These are phyloP conservation scores for Malurus cyaneus DNA, from an alignment of 2,113 vertebrate genomes.

Conservation along the genomic window DNA sequence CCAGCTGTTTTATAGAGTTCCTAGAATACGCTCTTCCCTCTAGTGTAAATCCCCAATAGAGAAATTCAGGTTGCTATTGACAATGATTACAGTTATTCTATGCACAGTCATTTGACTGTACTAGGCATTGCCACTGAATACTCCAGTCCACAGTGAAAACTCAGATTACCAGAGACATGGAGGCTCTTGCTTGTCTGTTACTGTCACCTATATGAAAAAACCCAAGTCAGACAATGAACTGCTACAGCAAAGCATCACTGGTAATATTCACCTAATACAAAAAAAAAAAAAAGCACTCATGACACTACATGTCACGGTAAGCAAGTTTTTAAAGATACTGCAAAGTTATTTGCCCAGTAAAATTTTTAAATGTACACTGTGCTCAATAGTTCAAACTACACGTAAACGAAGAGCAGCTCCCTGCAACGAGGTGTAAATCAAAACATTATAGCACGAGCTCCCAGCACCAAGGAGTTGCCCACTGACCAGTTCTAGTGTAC, in stretches of 20 bases:
- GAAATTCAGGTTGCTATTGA: constrained; percentile 45
- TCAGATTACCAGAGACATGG: neutral
- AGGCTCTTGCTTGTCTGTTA: constrained; percentile 46
- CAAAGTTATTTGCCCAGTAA: constrained; percentile 24
- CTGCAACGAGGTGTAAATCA: constrained; percentile 49
- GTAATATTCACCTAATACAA: neutral
- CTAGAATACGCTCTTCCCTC: constrained; percentile 53
- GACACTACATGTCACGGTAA: neutral
- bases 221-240: neutral
- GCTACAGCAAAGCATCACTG: constrained; percentile 28
- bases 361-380: constrained; percentile 44
- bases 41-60: constrained; percentile 59
- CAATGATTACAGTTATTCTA: neutral
- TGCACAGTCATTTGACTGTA: neutral
- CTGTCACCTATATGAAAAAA: constrained; percentile 30
- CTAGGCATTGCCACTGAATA: neutral
- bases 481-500: constrained; percentile 48
- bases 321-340: neutral
- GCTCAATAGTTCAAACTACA: constrained; percentile 54
- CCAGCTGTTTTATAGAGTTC: constrained; percentile 35
- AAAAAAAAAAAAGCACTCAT: neutral
- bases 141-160: constrained; percentile 24
- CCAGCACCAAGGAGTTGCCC: constrained; percentile 69
- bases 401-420: constrained; percentile 52
- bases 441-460: constrained; percentile 65